Base-by-base conservation (phyloP, 2,888 invertebrate species). In the Tupiocoris notatus region DNA sequence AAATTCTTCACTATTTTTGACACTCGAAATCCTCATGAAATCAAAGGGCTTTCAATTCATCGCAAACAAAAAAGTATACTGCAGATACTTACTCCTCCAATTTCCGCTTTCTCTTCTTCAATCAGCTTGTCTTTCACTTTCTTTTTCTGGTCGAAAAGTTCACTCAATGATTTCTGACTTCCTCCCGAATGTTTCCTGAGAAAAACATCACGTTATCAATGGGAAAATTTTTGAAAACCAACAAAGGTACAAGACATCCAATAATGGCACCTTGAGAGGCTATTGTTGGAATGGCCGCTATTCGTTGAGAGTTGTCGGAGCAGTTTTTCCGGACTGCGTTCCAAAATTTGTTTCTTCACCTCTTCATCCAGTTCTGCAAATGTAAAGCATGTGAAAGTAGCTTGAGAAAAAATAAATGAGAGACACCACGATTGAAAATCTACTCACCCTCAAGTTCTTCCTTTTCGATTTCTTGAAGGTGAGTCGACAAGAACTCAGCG, bases 101-200 rank as follows among this genome's bases (percentile, higher is more conserved):
- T 95, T 86, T 95, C 94, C 0, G 95, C 87, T 83, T 92, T 94
- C 83, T 98, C 98, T 0, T 88, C 88, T 84, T 96, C 95, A 79
- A 97, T 96, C 6, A 98, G 86, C 85, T 93, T 94, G 82, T 92
- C 91, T 23, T 86, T 87, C 59, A 83, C 79, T 65, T 63, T 68
- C 17, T 70, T 71, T 21, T 73, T 77, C 21, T 71, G 63, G 1
- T 17, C 16, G 54, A 21, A 16, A 22, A 64, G 58, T 12, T 61
- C 66, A 75, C 61, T 66, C 3, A 63, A 22, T 1, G 71, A 57
- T n/a, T 25, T 73, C 9, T 62, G 57, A 23, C 67, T 75, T 61
- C 68, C 67, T 17, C 20, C 58, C n/a, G 63, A 63, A 17, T 76
- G 76, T 71, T 65, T 78, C 20, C 76, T 65, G 23, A 61, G 18